Evolutionary conservation across 2,797 vertebrate genomes (phyloP).

Genomic region (Spatula clypeata): DNA sequence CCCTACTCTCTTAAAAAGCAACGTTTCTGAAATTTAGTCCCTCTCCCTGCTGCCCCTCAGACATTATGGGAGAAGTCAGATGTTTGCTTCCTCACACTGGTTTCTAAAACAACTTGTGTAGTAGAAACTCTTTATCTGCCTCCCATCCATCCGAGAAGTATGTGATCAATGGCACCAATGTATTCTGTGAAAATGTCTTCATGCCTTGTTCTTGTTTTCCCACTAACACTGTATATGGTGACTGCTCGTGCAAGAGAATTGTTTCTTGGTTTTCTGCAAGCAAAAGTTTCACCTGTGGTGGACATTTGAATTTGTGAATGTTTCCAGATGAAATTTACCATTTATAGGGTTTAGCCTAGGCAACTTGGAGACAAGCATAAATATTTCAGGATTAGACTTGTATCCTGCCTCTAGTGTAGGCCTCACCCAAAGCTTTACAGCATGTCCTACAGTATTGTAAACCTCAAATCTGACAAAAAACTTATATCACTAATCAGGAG

Average conservation of each 20-base stretch:
- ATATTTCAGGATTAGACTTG: not conserved
- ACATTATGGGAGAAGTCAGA: not conserved
- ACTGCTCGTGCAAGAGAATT: not conserved
- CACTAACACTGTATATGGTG: not conserved
- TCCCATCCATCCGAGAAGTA: not conserved
- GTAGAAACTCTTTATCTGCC: not conserved
- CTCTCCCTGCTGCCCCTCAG: not conserved
- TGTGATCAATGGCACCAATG: not conserved
- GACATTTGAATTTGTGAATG: not conserved
- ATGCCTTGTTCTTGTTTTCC: not conserved
- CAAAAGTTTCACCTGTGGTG: not conserved
- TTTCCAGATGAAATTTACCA: not conserved
- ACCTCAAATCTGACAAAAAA: not conserved
- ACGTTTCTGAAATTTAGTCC: conserved; percentile 13
- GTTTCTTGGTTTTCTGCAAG: not conserved
- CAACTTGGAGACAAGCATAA: not conserved
- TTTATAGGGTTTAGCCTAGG: not conserved
- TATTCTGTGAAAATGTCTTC: not conserved
- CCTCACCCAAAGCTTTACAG: not conserved
- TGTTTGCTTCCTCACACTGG: not conserved
- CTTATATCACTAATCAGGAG: not conserved
- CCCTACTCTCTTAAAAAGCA: conserved; percentile 21
- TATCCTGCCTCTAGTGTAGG: not conserved
- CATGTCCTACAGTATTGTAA: not conserved
- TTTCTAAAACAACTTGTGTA: not conserved